Evolutionary conservation across 2,113 vertebrate species (phyloP).

Genomic region (Prunella himalayana): DNA sequence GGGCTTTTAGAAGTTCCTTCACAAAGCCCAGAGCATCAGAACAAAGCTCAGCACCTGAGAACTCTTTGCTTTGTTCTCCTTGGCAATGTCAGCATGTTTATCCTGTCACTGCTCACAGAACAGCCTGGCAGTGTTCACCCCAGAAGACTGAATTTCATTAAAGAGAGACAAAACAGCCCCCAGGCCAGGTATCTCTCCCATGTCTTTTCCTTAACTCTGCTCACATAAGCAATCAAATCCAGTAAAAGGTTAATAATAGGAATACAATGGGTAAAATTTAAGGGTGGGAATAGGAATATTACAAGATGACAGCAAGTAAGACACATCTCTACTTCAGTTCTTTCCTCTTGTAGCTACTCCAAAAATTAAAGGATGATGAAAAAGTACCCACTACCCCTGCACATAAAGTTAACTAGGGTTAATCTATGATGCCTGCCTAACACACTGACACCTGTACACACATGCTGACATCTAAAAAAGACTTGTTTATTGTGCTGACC

Average conservation of each 20-base stretch:
- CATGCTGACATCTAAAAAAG: background rate
- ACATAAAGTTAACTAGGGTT: background rate
- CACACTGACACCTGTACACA: background rate
- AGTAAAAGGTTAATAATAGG: background rate
- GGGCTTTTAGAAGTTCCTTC: background rate
- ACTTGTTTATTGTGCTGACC: background rate
- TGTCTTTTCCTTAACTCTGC: background rate
- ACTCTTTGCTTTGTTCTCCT: background rate
- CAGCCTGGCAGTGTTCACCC: background rate
- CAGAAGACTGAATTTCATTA: background rate
- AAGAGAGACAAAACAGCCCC: background rate
- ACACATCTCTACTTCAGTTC: background rate
- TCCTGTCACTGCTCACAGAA: background rate
- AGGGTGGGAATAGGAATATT: background rate
- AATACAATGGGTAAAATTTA: background rate
- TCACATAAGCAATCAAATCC: background rate
- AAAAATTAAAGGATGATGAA: background rate
- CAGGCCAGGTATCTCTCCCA: fast-evolving
- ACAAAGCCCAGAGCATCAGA: background rate
- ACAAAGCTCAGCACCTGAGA: background rate
- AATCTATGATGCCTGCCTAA: background rate
- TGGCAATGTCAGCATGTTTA: background rate
- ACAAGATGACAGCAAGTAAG: background rate
- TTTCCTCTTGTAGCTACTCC: background rate
- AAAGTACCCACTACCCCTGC: background rate